A percentile compares a stretch with the other conserved stretches of the same genome.
Conservation (phyloP, 2,888 invertebrate genomes). For the Azorinus chamasolen region DNA sequence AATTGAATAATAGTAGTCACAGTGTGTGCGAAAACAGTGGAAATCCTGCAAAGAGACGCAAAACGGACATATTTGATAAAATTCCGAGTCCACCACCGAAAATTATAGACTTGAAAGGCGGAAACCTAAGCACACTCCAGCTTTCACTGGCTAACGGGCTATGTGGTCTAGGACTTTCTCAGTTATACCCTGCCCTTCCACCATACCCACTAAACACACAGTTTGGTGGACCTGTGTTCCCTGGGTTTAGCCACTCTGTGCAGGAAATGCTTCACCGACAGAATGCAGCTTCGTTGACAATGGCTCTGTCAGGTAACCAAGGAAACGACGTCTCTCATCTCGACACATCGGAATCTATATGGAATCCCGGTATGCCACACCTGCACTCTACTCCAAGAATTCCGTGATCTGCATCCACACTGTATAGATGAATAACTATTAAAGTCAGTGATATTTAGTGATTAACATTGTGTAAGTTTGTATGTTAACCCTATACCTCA, state of each 20-base stretch:
- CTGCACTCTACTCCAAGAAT: slow-evolving; percentile 58
- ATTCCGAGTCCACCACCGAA: slow-evolving; percentile 85
- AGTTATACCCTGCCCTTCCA: slow-evolving; percentile 43
- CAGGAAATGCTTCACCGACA: slow-evolving; percentile 45
- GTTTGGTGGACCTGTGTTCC: slow-evolving; percentile 21
- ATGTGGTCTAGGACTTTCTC: slow-evolving; percentile 58
- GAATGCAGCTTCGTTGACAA: slow-evolving; percentile 20
- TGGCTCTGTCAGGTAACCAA: slow-evolving; percentile 5
- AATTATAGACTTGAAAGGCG: slow-evolving; percentile 79
- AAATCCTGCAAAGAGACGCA: slow-evolving; percentile 65
- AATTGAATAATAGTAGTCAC: slow-evolving; percentile 4
- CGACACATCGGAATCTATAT: slow-evolving; percentile 35
- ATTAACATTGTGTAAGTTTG: too few relatives aligned
- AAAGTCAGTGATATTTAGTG: too few relatives aligned
- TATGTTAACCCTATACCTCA: too few relatives aligned
- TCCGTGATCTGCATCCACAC: neutral
- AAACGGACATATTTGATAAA: slow-evolving; percentile 82
- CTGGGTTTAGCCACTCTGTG: slow-evolving; percentile 16
- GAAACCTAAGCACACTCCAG: slow-evolving; percentile 70
- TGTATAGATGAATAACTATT: too few relatives aligned
- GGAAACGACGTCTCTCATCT: slow-evolving; percentile 33
- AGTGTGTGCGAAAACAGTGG: slow-evolving; percentile 17
- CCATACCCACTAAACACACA: slow-evolving; percentile 30
- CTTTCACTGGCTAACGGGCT: slow-evolving; percentile 71
- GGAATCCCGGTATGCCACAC: slow-evolving; percentile 38